These are phyloP conservation scores for Chondrosia reniformis DNA, from an alignment of 37 sponge, comb jelly and placozoan species.

Conservation along the genomic window DNA sequence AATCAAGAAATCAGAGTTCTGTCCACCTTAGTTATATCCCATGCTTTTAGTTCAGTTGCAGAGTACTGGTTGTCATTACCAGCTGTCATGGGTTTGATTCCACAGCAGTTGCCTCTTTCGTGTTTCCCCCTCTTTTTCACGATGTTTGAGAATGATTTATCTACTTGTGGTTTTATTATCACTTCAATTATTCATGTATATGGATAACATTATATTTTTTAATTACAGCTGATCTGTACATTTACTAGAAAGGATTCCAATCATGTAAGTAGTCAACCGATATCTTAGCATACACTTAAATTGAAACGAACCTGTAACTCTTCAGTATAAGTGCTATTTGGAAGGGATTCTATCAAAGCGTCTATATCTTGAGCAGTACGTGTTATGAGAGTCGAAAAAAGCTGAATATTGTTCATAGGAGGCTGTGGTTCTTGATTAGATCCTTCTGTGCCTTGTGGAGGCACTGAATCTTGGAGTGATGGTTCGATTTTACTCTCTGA, in stretches of 20 bases:
- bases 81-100: too few relatives aligned
- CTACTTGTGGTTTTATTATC: too few relatives aligned
- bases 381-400: conserved; percentile 74
- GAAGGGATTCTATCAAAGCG: conserved; percentile 76
- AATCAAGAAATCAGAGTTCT: too few relatives aligned
- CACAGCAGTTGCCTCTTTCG: too few relatives aligned
- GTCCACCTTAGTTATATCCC: too few relatives aligned
- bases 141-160: too few relatives aligned
- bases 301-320: conserved; percentile 46
- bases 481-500: background rate
- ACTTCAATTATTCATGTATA: too few relatives aligned
- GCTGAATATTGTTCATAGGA: conserved; percentile 42
- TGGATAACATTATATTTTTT: too few relatives aligned
- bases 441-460: background rate
- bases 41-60: too few relatives aligned
- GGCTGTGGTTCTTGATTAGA: background rate
- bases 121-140: too few relatives aligned
- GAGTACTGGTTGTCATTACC: too few relatives aligned
- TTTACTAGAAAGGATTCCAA: background rate
- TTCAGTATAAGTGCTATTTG: conserved; percentile 60
- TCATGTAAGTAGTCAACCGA: too few relatives aligned
- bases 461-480: background rate
- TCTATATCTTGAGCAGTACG: conserved; percentile 87
- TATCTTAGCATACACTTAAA: background rate
- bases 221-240: background rate